Conservation (phyloP, 2,797 vertebrate genomes). For the Betta splendens region DNA sequence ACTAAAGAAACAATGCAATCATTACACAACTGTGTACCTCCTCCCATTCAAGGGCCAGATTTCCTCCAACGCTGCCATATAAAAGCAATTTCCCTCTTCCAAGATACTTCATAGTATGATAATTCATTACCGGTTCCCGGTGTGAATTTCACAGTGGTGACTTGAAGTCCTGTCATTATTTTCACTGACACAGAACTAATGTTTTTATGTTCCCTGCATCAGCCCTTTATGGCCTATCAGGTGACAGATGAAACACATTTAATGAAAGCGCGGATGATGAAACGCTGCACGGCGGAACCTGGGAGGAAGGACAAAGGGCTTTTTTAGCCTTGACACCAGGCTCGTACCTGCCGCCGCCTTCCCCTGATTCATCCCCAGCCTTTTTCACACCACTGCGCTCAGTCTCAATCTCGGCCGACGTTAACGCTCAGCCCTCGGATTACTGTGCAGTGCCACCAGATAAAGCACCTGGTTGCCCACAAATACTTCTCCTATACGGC, state of each 20-base stretch:
- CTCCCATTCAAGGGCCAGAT: too few relatives aligned
- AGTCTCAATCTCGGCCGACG: constrained; percentile 12
- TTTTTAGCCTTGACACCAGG: constrained; percentile 24
- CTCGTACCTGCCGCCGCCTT: constrained; percentile 38
- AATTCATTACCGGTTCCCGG: background rate
- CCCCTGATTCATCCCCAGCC: constrained; percentile 13
- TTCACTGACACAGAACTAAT: constrained; percentile 8
- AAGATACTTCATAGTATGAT: background rate
- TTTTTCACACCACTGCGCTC: constrained; percentile 17
- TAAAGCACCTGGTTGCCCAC: constrained; percentile 40
- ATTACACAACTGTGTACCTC: too few relatives aligned
- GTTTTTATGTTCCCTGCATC: constrained; percentile 27
- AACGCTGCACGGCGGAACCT: constrained; percentile 29
- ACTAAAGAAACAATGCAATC: too few relatives aligned
- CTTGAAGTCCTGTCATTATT: constrained; percentile 1
- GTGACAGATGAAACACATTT: constrained; percentile 39
- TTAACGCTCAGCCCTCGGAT: constrained; percentile 26
- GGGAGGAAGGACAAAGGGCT: constrained; percentile 32
- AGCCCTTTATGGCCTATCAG: background rate
- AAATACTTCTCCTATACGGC: constrained; percentile 35
- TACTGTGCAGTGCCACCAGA: constrained; percentile 21
- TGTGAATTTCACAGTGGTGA: constrained; percentile 1
- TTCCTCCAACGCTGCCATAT: constrained; percentile 6
- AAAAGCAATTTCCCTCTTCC: background rate
- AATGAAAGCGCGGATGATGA: constrained; percentile 49